A percentile compares a stretch with the other conserved stretches of the same genome.
These are phyloP conservation scores for Grammomys surdaster DNA, from an alignment of 2,113 vertebrate species.

Conservation along the genomic window DNA sequence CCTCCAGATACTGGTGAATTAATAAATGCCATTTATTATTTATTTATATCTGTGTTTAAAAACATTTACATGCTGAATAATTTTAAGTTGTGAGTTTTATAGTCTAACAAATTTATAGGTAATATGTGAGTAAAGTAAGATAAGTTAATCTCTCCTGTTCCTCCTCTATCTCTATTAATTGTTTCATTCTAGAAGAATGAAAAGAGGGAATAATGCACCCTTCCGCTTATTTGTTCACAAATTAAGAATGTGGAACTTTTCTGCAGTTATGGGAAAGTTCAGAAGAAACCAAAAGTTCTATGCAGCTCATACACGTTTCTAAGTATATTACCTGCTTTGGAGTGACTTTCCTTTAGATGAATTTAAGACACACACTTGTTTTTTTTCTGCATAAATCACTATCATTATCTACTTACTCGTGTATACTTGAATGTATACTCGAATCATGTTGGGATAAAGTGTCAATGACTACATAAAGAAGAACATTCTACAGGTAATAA, in stretches of 20 bases:
- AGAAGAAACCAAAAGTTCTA: constrained; percentile 72
- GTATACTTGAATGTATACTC: constrained; percentile 71
- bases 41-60: neutral
- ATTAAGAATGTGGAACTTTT: neutral
- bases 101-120: neutral
- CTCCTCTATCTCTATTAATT: neutral
- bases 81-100: neutral
- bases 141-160: neutral
- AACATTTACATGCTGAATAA: neutral
- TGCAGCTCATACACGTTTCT: constrained; percentile 79
- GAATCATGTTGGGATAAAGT: constrained; percentile 80
- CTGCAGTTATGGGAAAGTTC: constrained; percentile 43
- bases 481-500: constrained; percentile 76
- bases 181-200: neutral
- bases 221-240: too few species aligned
- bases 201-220: too few species aligned
- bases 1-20: accelerated
- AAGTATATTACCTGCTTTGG: constrained; percentile 75
- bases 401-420: constrained; percentile 79
- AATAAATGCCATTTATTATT: neutral
- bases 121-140: neutral
- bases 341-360: constrained; percentile 75
- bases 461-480: constrained; percentile 83
- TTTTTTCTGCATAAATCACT: constrained; percentile 84
- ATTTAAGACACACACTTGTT: constrained; percentile 76